Evolutionary conservation across 2,113 vertebrate genomes (phyloP), one percentile per base, ranked within the genome.

Genomic region (Lophotis ruficrista): DNA sequence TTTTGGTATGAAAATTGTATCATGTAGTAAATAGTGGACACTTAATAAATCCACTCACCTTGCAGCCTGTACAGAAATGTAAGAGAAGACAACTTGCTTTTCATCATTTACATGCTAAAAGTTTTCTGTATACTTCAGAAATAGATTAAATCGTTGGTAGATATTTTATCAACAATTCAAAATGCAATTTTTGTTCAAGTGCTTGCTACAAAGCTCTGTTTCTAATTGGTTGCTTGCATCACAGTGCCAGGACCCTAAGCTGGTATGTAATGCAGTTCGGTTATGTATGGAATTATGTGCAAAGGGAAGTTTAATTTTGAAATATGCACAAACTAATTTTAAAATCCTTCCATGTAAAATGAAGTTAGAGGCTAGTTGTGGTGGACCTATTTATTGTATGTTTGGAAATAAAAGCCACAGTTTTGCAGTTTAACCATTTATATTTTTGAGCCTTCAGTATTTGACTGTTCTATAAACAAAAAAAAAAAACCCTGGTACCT

Each of bases 321-420:
- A 95, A 96, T 96, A 97, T 97, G 94, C 96, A 96, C 92, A 96
- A 89, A 89, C 84, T 94, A 84, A 93, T 92, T 96, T 96, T 92
- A 89, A 97, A 95, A 77, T 93, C 92, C 92, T 96, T 96, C 92
- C 92, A 82, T 95, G 94, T 97, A 92, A 93, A 96, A 96, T 92
- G 92, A 96, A 94, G 89, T 96, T 96, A 96, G 96, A 97, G 90
- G 95, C 95, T 96, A 96, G 96, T 95, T 73, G 94, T 96, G 93
- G 87, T 96, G 85, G 94, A 97, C 94, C 96, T 97, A 97, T 97
- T 96, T 94, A 96, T 96, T 96, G 94, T 97, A 96, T 96, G 96
- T 97, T 96, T 96, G 96, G 96, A 96, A 97, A 96, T 95, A 97
- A 96, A 96, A 96, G 95, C 96, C 94, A 95, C 96, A 96, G 90